A percentile compares a stretch with the other conserved stretches of the same genome.
These are phyloP conservation scores for Microtus ochrogaster DNA, from an alignment of 2,113 vertebrate genomes.

Conservation along the genomic window DNA sequence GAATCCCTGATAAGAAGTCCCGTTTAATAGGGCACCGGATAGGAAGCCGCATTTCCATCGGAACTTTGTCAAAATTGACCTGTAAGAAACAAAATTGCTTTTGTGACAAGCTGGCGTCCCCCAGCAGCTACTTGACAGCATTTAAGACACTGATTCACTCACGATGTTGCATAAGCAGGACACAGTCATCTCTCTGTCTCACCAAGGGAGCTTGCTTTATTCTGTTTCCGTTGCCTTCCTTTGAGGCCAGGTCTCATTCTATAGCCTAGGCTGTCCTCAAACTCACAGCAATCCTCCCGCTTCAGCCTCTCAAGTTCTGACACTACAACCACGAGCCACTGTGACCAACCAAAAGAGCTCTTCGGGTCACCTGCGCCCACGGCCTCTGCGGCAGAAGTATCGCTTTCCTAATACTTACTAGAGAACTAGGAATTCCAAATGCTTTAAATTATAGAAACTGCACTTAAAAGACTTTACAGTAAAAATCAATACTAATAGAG, in stretches of 20 bases:
- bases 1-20: slow-evolving; percentile 95
- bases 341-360: neutral
- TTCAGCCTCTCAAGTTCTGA: neutral
- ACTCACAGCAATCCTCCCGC: neutral
- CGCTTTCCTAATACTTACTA: neutral
- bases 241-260: neutral
- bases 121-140: neutral
- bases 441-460: neutral
- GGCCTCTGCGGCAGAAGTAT: neutral
- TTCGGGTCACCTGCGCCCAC: neutral
- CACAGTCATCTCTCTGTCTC: neutral
- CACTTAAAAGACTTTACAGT: neutral
- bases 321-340: neutral
- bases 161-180: neutral
- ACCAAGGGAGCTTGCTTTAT: neutral
- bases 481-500: neutral
- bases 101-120: neutral
- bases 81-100: slow-evolving; percentile 71
- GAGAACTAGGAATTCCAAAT: neutral
- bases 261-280: neutral
- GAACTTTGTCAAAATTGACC: slow-evolving; percentile 92
- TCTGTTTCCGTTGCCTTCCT: neutral
- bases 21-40: slow-evolving; percentile 90
- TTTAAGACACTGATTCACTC: neutral
- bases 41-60: slow-evolving; percentile 94